Percentiles rank a stretch among this genome's conserved stretches.
Evolutionary conservation across 2,797 vertebrate species (phyloP).

Genomic region (Poecilia picta): DNA sequence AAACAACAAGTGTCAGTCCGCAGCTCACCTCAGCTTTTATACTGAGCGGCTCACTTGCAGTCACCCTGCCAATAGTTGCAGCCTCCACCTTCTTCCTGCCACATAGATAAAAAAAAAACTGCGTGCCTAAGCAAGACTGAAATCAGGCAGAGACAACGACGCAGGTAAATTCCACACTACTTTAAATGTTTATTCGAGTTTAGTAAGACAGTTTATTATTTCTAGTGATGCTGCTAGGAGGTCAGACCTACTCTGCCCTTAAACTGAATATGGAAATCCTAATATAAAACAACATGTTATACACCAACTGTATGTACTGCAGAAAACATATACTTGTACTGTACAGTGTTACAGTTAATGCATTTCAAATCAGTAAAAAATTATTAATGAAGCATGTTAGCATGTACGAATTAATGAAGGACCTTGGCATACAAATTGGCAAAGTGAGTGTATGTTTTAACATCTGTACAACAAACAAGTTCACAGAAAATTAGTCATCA

Average conservation of each 20-base stretch:
- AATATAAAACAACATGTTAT: background rate
- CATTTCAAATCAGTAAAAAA: background rate
- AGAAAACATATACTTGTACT: background rate
- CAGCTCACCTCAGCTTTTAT: too few relatives aligned
- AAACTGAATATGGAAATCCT: background rate
- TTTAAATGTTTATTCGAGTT: background rate
- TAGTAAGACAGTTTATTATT: background rate
- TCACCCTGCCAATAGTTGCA: background rate
- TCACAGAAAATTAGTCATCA: background rate
- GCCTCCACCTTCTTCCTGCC: too few relatives aligned
- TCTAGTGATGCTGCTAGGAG: background rate
- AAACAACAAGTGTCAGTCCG: too few relatives aligned
- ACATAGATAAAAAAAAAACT: background rate
- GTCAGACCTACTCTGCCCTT: background rate
- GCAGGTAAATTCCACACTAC: background rate
- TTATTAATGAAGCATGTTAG: too few relatives aligned
- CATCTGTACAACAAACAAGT: background rate
- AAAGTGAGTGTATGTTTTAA: background rate
- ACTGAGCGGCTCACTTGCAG: too few relatives aligned
- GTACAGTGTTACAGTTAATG: background rate
- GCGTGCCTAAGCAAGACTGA: background rate
- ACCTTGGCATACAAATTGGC: background rate
- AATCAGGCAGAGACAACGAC: background rate
- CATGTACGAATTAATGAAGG: too few relatives aligned
- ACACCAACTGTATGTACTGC: background rate